Base-by-base conservation (phyloP, 2,888 invertebrate species). In the Capitulum mitella region DNA sequence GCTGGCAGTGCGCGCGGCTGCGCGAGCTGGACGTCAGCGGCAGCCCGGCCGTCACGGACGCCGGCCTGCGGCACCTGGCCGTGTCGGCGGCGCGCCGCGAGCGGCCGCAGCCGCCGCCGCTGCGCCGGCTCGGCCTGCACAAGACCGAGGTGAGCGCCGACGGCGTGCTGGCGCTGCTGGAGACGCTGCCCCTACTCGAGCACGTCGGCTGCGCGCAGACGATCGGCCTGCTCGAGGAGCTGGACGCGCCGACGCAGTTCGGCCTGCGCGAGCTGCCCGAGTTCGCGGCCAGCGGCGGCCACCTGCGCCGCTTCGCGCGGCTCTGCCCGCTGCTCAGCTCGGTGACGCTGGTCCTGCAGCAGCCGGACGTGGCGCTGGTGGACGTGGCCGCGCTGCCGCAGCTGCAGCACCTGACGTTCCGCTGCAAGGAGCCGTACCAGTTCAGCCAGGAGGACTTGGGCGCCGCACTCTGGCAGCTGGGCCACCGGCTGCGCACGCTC, bases 251-350 rank as follows among this genome's bases (percentile, higher is more conserved):
- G 37, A 37, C 70, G 19, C 32, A 14, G 26, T 70, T 70, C 37
- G 70, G 29, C 1, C 70, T 70, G 37, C 34, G 70, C 34, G 70
- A 70, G 70, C 70, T 70, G 34, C 70, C 70, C 70, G 70, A 70
- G 70, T 70, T 70, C 37, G 5, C 12, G 26, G 70, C 37, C 16
- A 70, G 34, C 37, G 70, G 29, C 3, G 37, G 34, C 16, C 70
- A 37, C 37, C 37, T 70, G 70, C 70, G 70, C 37, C 10, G 37
- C 70, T 70, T 70, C 70, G 22, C 70, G 6, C 26, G 16, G 70
- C 70, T 70, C 22, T 70, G 70, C 19, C 70, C 70, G 70, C 70
- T 22, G 16, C 70, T 70, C 34, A 70, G 70, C 70, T 70, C 29
- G 0, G 70, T 70, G 37, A 26, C 70, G 70, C 70, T 70, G 37